Percentiles rank a stretch among this genome's conserved stretches.
Conservation (phyloP, 2,888 invertebrate species). For the Tiliacea aurago region DNA sequence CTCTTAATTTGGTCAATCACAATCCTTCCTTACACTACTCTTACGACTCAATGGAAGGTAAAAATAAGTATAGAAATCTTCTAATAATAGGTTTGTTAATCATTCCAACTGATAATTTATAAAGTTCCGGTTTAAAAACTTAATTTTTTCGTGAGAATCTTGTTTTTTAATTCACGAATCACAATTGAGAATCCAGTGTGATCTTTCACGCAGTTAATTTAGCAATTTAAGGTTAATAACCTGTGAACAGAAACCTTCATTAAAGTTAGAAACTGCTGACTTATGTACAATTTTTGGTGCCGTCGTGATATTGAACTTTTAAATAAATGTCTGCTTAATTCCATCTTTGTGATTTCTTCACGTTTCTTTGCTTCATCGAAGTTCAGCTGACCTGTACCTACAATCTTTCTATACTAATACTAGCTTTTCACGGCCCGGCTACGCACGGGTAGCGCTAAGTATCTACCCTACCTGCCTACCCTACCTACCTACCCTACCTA, state of each 20-base stretch:
- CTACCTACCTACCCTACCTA: no score
- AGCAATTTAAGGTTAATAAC: constrained; percentile 34
- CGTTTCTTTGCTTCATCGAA: background rate
- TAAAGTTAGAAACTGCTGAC: constrained; percentile 11
- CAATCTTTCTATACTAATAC: no score
- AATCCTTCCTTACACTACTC: background rate
- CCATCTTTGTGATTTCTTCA: background rate
- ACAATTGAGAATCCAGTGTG: constrained; percentile 31
- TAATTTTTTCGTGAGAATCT: constrained; percentile 51
- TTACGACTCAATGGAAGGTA: constrained; percentile 25
- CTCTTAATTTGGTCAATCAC: background rate
- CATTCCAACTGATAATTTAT: constrained; percentile 27
- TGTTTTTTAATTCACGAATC: constrained; percentile 22
- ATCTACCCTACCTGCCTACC: no score
- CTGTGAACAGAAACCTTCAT: constrained; percentile 25
- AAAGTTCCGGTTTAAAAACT: constrained; percentile 24
- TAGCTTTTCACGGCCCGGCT: no score
- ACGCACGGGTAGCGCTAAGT: no score
- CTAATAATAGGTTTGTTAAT: constrained; percentile 33
- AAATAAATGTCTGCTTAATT: constrained; percentile 8
- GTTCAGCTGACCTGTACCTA: background rate
- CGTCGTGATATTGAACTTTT: constrained; percentile 17
- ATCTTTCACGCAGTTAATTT: constrained; percentile 28
- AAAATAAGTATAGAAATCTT: constrained; percentile 26
- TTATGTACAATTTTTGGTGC: background rate